Evolutionary conservation across 2,888 invertebrate species (phyloP).

Genomic region (Catocala sponsa): DNA sequence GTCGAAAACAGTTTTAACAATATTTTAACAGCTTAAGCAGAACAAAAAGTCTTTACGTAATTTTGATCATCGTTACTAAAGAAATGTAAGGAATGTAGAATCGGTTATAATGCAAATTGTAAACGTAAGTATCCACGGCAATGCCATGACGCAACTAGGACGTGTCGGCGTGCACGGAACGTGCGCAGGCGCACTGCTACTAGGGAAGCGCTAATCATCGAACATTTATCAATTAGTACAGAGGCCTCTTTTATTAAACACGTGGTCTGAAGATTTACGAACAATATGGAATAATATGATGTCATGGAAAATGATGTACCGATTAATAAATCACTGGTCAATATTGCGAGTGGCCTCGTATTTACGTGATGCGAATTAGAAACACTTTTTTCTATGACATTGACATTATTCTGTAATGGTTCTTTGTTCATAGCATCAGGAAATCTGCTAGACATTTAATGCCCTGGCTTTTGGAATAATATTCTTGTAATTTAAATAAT

Average conservation of each 20-base stretch:
- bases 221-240: slow-evolving; percentile 50
- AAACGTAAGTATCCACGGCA: slow-evolving; percentile 36
- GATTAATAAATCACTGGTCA: slow-evolving; percentile 11
- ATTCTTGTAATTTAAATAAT: too few relatives aligned
- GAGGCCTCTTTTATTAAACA: slow-evolving; percentile 42
- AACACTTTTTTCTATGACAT: slow-evolving; percentile 21
- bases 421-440: slow-evolving; percentile 34
- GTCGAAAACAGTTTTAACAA: neutral
- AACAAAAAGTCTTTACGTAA: too few relatives aligned
- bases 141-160: slow-evolving; percentile 43
- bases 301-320: slow-evolving; percentile 23
- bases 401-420: slow-evolving; percentile 36
- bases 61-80: neutral
- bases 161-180: slow-evolving; percentile 48
- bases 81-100: slow-evolving; percentile 45
- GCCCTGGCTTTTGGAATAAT: slow-evolving; percentile 3
- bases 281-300: slow-evolving; percentile 21
- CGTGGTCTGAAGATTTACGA: slow-evolving; percentile 28
- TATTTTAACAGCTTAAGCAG: neutral
- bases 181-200: slow-evolving; percentile 41
- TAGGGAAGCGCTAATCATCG: slow-evolving; percentile 48
- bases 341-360: slow-evolving; percentile 27
- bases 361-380: slow-evolving; percentile 39
- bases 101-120: slow-evolving; percentile 66
- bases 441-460: slow-evolving; percentile 21